Evolutionary conservation across 2,888 invertebrate genomes (phyloP).

Genomic region (Cordylochernes scorpioides): DNA sequence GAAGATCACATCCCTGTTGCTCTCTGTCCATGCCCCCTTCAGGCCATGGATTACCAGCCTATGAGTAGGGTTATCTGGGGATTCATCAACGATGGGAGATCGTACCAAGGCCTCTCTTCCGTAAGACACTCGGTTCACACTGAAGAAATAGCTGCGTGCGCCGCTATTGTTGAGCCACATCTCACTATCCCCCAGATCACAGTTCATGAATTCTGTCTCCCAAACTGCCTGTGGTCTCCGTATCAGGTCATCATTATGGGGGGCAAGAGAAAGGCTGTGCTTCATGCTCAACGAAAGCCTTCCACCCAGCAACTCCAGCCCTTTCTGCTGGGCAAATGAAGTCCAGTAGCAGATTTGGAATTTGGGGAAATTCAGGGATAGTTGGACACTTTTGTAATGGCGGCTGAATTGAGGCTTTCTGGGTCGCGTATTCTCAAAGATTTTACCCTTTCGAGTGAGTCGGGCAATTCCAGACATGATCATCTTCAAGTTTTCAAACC

Average conservation of each 20-base stretch:
- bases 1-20: constrained; percentile 76
- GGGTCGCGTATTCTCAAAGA: constrained; percentile 57
- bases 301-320: constrained; percentile 49
- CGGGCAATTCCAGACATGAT: constrained; percentile 54
- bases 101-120: constrained; percentile 40
- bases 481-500: constrained; percentile 84
- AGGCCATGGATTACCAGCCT: constrained; percentile 71
- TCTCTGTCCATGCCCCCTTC: constrained; percentile 86
- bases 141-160: constrained; percentile 40
- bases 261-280: constrained; percentile 34
- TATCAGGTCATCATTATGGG: constrained; percentile 38
- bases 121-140: constrained; percentile 56
- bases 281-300: constrained; percentile 18
- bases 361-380: constrained; percentile 14
- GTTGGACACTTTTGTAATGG: constrained; percentile 30
- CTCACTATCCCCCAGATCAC: constrained; percentile 68
- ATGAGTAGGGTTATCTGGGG: constrained; percentile 37
- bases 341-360: constrained; percentile 66
- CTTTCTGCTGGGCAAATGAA: constrained; percentile 79
- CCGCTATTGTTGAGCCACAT: constrained; percentile 52
- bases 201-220: constrained; percentile 77
- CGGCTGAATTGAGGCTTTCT: constrained; percentile 71
- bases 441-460: constrained; percentile 64
- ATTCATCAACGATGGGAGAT: constrained; percentile 6
- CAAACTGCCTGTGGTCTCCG: constrained; percentile 51